Evolutionary conservation across 2,888 invertebrate species (phyloP), one percentile per base, ranked within the genome.

Genomic region (Eupithecia exiguata): DNA sequence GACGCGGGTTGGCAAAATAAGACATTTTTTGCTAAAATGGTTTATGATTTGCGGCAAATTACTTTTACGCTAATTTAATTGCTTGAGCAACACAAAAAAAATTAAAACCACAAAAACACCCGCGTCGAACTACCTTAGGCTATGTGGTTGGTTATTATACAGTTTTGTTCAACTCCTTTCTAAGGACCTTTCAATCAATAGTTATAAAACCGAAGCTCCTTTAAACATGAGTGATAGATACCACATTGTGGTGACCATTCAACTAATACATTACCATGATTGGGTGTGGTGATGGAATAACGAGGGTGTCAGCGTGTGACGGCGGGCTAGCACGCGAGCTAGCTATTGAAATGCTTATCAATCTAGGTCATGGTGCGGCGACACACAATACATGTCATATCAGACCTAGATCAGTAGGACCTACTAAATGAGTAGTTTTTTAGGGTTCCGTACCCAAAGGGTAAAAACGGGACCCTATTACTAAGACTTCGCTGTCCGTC

Each of bases 271-370:
- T 58, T 58, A 35, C 62, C 16, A 30, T 38, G 36, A 68, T 43
- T 43, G 25, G 43, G 43, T 67, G 67, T 67, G 66, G 38, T 40
- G 43, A 38, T 21, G 35, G 18, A 35, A 62, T 62, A 35, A 62
- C 62, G 62, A 30, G 36, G 62, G 69, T 43, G 69, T 68, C 43
- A 63, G 38, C 67, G 35, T 66, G 38, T 18, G 68, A 71, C 61
- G 69, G 62, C 46, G 21, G 35, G 67, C 53, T 38, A 65, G 43
- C 72, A 75, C 68, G 75, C 70, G 16, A 72, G 36, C 10, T 18
- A 18, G 30, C 36, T 65, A 69, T 36, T 25, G 25, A 36, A 53
- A 53, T 61, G 43, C 21, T 63, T 35, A 46, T 70, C 40, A 63
- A 70, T 70, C 63, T 63, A n/a, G 61, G 62, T 69, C 70, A 63